These are phyloP conservation scores for Phyllostomus hastatus DNA, from an alignment of 2,113 vertebrate genomes.

Conservation along the genomic window DNA sequence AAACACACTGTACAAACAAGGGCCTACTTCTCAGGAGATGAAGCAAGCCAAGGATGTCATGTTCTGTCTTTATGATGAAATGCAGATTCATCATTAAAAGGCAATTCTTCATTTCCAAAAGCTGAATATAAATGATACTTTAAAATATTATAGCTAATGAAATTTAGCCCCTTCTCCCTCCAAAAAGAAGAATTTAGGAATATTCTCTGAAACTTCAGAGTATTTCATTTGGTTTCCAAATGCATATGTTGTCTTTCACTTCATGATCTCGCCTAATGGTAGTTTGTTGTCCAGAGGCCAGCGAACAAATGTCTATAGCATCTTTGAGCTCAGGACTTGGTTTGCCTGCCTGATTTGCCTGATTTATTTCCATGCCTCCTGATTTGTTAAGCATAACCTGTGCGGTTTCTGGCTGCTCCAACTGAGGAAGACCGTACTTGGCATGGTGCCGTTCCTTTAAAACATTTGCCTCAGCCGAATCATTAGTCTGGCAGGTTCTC, in stretches of 20 bases:
- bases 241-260: not conserved
- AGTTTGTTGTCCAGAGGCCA: not conserved
- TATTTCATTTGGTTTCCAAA: constrained; percentile 38
- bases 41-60: constrained; percentile 48
- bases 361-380: not conserved
- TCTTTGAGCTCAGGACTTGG: not conserved
- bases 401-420: not conserved
- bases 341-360: too few relatives aligned
- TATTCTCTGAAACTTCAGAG: constrained; percentile 23
- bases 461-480: rapidly evolving
- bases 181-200: not conserved
- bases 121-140: constrained; percentile 40
- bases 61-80: constrained; percentile 67
- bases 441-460: rapidly evolving
- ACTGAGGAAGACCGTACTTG: not conserved
- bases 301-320: not conserved
- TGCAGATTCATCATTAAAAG: constrained; percentile 69
- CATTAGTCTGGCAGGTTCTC: too few relatives aligned
- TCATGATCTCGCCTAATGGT: not conserved
- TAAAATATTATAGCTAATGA: constrained; percentile 53
- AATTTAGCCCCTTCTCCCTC: not conserved
- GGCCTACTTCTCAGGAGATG: constrained; percentile 38
- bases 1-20: constrained; percentile 43
- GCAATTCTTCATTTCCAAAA: constrained; percentile 56
- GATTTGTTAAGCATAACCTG: not conserved